These are phyloP conservation scores for Theristicus caerulescens DNA, from an alignment of 2,113 vertebrate genomes.

Conservation along the genomic window DNA sequence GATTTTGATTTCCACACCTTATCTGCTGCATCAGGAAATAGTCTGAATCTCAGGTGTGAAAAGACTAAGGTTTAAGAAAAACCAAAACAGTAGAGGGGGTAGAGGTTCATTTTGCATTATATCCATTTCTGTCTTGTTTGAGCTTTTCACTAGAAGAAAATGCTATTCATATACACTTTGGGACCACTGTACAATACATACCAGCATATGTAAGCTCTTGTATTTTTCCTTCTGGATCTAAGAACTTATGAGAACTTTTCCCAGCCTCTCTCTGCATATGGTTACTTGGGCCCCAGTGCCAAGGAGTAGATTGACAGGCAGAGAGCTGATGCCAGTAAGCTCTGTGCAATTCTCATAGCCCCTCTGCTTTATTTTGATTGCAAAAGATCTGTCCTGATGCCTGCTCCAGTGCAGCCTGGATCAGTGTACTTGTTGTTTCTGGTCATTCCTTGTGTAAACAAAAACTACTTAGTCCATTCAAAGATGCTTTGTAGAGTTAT, in stretches of 20 bases:
- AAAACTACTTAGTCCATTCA: neutral
- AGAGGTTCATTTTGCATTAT: neutral
- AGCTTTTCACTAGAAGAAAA: neutral
- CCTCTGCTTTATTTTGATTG: neutral
- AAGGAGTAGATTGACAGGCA: neutral
- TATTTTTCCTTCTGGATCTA: neutral
- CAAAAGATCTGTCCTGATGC: neutral
- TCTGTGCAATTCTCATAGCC: neutral
- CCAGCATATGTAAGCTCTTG: neutral
- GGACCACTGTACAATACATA: neutral
- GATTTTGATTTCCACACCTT: neutral
- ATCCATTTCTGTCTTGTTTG: neutral
- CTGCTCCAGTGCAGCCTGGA: neutral
- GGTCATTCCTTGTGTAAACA: neutral
- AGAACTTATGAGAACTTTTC: neutral
- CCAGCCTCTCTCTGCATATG: neutral
- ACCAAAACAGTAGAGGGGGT: neutral
- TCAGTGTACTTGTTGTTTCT: neutral
- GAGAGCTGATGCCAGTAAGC: neutral
- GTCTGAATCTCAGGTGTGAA: neutral
- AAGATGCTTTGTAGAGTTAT: neutral
- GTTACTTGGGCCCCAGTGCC: neutral
- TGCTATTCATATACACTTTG: neutral
- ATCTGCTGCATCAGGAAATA: neutral
- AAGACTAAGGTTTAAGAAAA: neutral